A percentile compares a stretch with the other conserved stretches of the same genome.
phyloP scores from a whole-genome alignment of 2,888 invertebrate genomes.

The Drosophila emarginata region DNA sequence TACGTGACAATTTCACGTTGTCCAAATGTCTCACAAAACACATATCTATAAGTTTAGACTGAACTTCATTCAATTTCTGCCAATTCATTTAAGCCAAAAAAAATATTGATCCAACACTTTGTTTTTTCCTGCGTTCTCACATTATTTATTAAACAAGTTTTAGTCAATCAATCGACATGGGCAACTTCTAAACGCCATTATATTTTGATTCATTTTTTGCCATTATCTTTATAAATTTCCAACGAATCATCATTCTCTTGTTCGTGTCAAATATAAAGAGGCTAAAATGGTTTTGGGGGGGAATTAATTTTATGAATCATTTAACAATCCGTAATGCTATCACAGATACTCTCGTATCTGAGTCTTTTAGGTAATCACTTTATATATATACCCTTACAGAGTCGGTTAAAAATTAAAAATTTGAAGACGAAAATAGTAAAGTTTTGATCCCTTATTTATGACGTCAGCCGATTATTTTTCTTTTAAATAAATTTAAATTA shows the following conservation, averaged over 20 bases:
- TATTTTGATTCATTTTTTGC: background rate
- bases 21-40: background rate
- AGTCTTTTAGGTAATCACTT: background rate
- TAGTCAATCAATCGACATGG: background rate
- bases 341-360: background rate
- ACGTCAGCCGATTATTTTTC: no score
- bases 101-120: background rate
- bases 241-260: background rate
- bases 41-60: background rate
- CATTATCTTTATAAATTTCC: background rate
- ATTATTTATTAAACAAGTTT: background rate
- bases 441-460: no score
- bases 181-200: background rate
- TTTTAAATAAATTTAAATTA: no score
- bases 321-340: background rate
- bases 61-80: background rate
- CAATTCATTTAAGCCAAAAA: background rate
- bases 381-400: background rate
- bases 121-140: background rate
- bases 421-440: no score
- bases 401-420: no score
- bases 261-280: background rate
- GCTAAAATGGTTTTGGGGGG: background rate
- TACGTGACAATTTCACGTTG: conserved; percentile 52
- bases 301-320: background rate